Evolutionary conservation across 2,797 vertebrate species (phyloP), one percentile per base, ranked within the genome.

Genomic region (Gobionotothen gibberifrons): DNA sequence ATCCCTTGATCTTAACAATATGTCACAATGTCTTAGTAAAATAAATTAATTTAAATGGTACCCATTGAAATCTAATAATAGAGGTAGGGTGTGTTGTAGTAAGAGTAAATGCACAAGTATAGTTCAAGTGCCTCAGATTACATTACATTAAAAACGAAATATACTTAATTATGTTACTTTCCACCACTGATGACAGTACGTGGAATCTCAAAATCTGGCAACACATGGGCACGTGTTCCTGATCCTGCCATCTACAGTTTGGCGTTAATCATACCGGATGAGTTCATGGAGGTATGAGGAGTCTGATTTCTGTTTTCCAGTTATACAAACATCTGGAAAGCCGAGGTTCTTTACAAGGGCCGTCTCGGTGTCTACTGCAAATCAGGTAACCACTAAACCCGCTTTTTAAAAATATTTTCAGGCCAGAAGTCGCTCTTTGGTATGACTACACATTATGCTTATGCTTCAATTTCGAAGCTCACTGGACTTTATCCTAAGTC

Each of bases 201-300:
- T 77, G 36, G 75, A 72, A 60, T 40, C 0, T 3, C 64, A 40
- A 40, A 69, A 85, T 3, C 85, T 88, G 85, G 86, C 88, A 88
- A 83, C 86, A 9, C 44, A 0, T 0, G 8, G 3, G n/a, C 48
- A 52, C 0, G 16, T 0, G 17, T 3, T 49, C 21, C 8, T 19
- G 51, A 21, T 4, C 2, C 19, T 29, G 47, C 32, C 19, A 3
- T 16, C 29, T 57, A 12, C 21, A 19, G 56, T 47, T 54, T 42
- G 21, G n/a, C 4, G 39, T 61, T 32, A 7, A 36, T 19, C 10
- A 26, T 1, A 5, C 10, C 3, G 13, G 6, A 10, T 9, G 10
- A 36, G 32, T 36, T 36, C 32, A 36, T 36, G 32, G 8, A 36
- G 32, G 8, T 9, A 9, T 9, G 32, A 36, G 8, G 8, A 43